These are phyloP conservation scores for Kryptopterus vitreolus DNA, from an alignment of 2,797 vertebrate genomes.

Conservation along the genomic window DNA sequence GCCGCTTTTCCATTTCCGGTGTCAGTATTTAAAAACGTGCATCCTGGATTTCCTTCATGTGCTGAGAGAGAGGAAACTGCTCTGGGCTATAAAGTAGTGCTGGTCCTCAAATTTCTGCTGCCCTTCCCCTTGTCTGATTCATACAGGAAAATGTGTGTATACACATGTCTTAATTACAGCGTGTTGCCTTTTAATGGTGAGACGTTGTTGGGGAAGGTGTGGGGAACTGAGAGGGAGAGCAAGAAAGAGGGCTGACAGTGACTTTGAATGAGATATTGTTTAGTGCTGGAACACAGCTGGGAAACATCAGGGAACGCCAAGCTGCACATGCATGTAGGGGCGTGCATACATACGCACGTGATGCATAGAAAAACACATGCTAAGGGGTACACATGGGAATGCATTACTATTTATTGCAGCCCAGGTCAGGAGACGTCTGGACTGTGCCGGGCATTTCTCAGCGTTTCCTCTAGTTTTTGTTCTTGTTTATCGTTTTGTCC, in stretches of 20 bases:
- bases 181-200: slow-evolving; percentile 72
- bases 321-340: slow-evolving; percentile 42
- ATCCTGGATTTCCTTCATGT: slow-evolving; percentile 21
- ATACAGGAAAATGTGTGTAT: slow-evolving; percentile 75
- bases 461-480: slow-evolving; percentile 11
- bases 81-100: slow-evolving; percentile 49
- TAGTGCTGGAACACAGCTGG: slow-evolving; percentile 78
- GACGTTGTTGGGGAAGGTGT: slow-evolving; percentile 60
- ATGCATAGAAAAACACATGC: slow-evolving; percentile 48
- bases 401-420: slow-evolving; percentile 29
- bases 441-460: background rate
- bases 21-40: slow-evolving; percentile 26
- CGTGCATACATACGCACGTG: slow-evolving; percentile 46
- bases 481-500: slow-evolving; percentile 38
- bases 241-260: slow-evolving; percentile 63
- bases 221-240: slow-evolving; percentile 49
- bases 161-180: slow-evolving; percentile 73
- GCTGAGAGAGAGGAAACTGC: slow-evolving; percentile 26
- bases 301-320: slow-evolving; percentile 76
- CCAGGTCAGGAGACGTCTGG: slow-evolving; percentile 32
- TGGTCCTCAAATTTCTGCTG: slow-evolving; percentile 1
- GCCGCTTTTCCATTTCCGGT: slow-evolving; percentile 20
- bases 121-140: slow-evolving; percentile 57
- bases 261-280: slow-evolving; percentile 84
- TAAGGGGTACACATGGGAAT: slow-evolving; percentile 59